These are phyloP conservation scores for Epinotia brunnichana DNA, from an alignment of 2,888 invertebrate genomes.

Conservation along the genomic window DNA sequence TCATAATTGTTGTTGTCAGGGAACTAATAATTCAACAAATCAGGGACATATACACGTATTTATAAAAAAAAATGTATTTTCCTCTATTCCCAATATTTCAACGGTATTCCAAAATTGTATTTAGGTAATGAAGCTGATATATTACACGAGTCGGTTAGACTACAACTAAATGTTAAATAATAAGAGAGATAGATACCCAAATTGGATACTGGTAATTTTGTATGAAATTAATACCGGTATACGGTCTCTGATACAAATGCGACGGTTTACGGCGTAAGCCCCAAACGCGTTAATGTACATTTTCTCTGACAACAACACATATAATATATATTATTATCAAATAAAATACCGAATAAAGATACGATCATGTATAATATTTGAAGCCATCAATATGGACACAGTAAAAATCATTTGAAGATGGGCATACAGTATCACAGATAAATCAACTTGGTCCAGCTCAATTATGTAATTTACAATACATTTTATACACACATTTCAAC, in stretches of 20 bases:
- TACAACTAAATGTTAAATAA: too few species aligned
- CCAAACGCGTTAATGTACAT: neutral
- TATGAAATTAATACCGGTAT: too few species aligned
- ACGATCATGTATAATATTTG: too few species aligned
- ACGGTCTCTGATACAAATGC: too few species aligned
- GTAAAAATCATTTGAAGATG: slow-evolving; percentile 1
- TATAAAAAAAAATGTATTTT: too few species aligned
- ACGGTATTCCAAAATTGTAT: too few species aligned
- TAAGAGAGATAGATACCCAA: too few species aligned
- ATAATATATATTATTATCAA: neutral
- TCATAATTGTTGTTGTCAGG: neutral
- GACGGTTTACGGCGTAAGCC: neutral
- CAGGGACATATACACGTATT: too few species aligned
- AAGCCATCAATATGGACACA: neutral
- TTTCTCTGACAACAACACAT: neutral
- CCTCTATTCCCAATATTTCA: too few species aligned
- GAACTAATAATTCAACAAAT: neutral
- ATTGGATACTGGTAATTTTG: too few species aligned
- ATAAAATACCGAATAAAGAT: neutral
- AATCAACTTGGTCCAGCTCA: slow-evolving; percentile 16
- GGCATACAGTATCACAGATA: slow-evolving; percentile 25
- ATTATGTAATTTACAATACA: neutral
- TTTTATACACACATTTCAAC: neutral
- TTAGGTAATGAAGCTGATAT: too few species aligned
- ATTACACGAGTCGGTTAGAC: too few species aligned